Percentiles rank a stretch among this genome's conserved stretches.
These are phyloP conservation scores for Colius striatus DNA, from an alignment of 2,113 vertebrate genomes.

Conservation along the genomic window DNA sequence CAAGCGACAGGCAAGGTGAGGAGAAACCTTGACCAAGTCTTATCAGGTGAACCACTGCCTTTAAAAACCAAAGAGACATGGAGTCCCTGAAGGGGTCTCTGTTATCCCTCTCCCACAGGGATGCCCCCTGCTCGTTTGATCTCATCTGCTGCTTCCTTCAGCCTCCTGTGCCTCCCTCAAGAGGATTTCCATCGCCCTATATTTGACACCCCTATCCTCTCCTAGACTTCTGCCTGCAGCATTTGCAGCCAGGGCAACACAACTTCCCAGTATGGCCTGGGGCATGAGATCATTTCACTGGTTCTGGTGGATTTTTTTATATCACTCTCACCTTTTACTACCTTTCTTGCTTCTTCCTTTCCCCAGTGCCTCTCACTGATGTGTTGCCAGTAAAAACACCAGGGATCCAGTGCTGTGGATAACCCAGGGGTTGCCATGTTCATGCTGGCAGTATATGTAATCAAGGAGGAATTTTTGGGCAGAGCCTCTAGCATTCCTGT, in stretches of 20 bases:
- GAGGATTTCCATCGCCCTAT: not conserved
- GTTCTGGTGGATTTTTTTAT: not conserved
- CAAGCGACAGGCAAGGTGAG: conserved; percentile 76
- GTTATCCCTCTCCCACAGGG: not conserved
- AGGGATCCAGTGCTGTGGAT: not conserved
- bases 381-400: not conserved
- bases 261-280: not conserved
- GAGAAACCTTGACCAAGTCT: conserved; percentile 61
- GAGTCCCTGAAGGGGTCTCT: conserved; percentile 49
- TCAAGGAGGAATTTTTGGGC: not conserved
- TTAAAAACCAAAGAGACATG: conserved; percentile 61
- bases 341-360: not conserved
- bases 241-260: rapidly evolving
- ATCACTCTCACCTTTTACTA: not conserved
- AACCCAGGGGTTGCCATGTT: rapidly evolving
- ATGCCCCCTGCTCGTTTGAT: not conserved
- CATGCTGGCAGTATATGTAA: not conserved
- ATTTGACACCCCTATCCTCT: not conserved
- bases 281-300: not conserved
- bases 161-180: not conserved
- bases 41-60: conserved; percentile 70
- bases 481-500: not conserved
- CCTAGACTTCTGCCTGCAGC: not conserved
- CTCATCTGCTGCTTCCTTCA: not conserved
- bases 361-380: not conserved